Conservation (phyloP, 2,888 invertebrate genomes). For the Phania funesta region DNA sequence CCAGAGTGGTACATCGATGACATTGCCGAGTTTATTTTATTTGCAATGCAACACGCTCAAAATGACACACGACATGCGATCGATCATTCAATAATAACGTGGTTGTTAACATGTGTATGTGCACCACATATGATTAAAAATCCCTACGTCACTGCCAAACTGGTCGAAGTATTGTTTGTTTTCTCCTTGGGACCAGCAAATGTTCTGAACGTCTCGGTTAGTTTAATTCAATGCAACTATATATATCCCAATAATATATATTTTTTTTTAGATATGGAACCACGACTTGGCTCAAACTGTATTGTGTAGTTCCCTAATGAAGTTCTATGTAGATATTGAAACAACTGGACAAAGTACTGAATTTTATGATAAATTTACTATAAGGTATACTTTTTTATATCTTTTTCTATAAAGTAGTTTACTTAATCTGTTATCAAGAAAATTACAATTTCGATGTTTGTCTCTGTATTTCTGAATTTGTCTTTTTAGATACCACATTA, state of each 20-base stretch:
- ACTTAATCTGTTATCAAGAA: background rate
- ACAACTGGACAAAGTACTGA: constrained; percentile 98
- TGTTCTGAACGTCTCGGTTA: constrained; percentile 78
- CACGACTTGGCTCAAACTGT: constrained; percentile 91
- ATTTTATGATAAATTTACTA: constrained; percentile 99
- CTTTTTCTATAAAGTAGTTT: background rate
- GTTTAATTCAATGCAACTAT: constrained; percentile 44
- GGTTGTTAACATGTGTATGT: constrained; percentile 94
- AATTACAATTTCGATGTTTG: background rate
- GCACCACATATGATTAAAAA: constrained; percentile 95
- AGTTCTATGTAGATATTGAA: constrained; percentile 99
- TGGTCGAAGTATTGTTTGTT: constrained; percentile 93
- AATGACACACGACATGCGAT: constrained; percentile 85
- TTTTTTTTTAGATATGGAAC: constrained; percentile 87
- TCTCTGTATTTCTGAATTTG: background rate
- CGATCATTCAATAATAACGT: constrained; percentile 91
- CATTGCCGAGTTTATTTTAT: constrained; percentile 96
- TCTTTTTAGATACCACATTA: constrained; percentile 90
- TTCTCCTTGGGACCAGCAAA: constrained; percentile 86
- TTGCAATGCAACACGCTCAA: constrained; percentile 92
- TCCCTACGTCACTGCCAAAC: constrained; percentile 97
- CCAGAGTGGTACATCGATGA: constrained; percentile 99
- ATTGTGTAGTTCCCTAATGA: constrained; percentile 95
- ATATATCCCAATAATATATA: constrained; percentile 79
- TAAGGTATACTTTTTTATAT: constrained; percentile 82